Percentiles rank a stretch among this genome's conserved stretches.
Conservation (phyloP, 2,797 vertebrate genomes). For the Cygnus olor region DNA sequence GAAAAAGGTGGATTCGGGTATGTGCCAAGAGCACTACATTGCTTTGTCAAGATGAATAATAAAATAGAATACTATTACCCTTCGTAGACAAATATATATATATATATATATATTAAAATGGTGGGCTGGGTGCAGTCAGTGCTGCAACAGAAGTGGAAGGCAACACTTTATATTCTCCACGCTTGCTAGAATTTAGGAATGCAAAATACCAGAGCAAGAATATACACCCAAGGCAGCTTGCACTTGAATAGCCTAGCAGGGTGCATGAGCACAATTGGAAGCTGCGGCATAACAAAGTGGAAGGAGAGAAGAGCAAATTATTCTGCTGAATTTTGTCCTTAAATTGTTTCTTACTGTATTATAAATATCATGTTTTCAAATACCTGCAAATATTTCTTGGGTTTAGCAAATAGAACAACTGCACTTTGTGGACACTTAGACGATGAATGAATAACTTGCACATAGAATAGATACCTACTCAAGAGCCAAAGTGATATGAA, state of each 20-base stretch:
- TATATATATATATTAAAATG: background rate
- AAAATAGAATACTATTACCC: background rate
- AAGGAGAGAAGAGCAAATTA: background rate
- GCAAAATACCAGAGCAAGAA: background rate
- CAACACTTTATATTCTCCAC: background rate
- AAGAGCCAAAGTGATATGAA: background rate
- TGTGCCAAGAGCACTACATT: background rate
- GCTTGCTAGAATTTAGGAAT: background rate
- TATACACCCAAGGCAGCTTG: background rate
- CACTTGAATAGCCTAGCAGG: background rate
- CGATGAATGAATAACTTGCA: conserved; percentile 1
- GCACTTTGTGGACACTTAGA: background rate
- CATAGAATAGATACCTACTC: background rate
- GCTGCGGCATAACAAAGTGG: background rate
- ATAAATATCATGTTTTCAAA: background rate
- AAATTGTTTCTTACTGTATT: background rate
- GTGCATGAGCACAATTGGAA: background rate
- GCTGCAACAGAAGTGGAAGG: background rate
- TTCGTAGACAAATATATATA: background rate
- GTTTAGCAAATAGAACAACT: conserved; percentile 7
- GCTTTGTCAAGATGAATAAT: background rate
- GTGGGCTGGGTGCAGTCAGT: background rate
- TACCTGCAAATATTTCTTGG: background rate
- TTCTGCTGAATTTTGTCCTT: background rate
- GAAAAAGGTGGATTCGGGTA: background rate